phyloP scores from a whole-genome alignment of 2,113 vertebrate genomes.

The Pandion haliaetus region DNA sequence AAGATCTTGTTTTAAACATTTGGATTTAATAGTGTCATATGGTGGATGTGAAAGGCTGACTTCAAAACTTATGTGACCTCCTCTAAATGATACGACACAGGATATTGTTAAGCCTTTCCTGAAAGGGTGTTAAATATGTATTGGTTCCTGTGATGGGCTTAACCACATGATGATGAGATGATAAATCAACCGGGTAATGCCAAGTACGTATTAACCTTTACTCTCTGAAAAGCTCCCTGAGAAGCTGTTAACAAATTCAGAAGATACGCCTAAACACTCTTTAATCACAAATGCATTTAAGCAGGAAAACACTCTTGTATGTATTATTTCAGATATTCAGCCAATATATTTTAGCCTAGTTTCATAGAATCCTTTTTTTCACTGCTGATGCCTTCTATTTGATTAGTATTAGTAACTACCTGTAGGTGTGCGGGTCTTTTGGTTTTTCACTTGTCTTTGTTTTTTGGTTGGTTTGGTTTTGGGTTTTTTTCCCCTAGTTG shows the following conservation, averaged over 20 bases:
- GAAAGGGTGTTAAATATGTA: background rate
- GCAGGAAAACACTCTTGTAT: background rate
- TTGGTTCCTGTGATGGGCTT: background rate
- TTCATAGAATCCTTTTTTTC: background rate
- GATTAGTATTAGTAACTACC: background rate
- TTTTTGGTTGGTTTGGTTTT: background rate
- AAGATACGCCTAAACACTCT: background rate
- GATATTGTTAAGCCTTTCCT: background rate
- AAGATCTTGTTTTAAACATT: slow-evolving; percentile 16
- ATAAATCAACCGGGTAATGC: background rate
- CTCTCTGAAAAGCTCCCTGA: background rate
- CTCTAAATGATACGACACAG: background rate
- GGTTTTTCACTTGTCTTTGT: background rate
- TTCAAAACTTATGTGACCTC: background rate
- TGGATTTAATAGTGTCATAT: background rate
- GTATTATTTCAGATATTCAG: background rate
- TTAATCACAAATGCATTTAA: background rate
- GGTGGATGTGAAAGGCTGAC: background rate
- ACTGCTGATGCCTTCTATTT: background rate
- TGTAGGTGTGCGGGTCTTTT: background rate
- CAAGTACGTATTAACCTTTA: background rate
- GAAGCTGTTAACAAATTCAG: background rate
- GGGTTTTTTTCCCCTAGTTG: background rate
- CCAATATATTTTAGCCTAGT: background rate
- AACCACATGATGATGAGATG: background rate